Base-by-base conservation (phyloP, 2,888 invertebrate genomes). In the Drosophila mimetica region DNA sequence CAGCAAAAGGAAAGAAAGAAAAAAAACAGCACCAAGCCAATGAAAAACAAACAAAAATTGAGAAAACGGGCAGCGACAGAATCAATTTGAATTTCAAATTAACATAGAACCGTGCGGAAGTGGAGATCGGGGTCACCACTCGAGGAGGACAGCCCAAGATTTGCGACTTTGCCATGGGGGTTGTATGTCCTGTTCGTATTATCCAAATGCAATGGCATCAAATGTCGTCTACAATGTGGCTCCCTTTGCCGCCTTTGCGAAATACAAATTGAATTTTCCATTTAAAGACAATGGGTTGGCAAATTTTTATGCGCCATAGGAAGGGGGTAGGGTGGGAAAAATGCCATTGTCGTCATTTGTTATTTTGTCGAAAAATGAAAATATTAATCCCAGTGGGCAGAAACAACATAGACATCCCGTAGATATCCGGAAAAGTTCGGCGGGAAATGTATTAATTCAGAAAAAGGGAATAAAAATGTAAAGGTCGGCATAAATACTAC, bases 21-120 rank as follows among this genome's bases (percentile, higher is more conserved):
- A 4, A 39, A 25, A 16, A 30, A 52, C 32, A 54, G 16, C 58
- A 34, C 30, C 9, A 60, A 58, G 44, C 44, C 58, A 75, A 78
- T 69, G 79, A 74, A 74, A 74, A 54, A 64, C 72, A 80, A 84
- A 70, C 77, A 76, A 67, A 66, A 63, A 71, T 71, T 61, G 34
- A 59, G 63, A 74, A 57, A 37, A n/a, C 16, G 20, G 50, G 22
- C 48, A 66, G 73, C 70, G 61, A 67, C 71, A 60, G 71, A 76
- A 85, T 86, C 86, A 86, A 83, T 88, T 85, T 86, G 71, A 83
- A 85, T 80, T 86, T 78, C 71, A 83, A 88, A 86, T 88, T 73
- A 83, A 76, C 74, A 72, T 52, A 52, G 61, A 53, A 11, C n/a
- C n/a, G n/a, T n/a, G n/a, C n/a, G 1, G 13, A 8, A 3, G 22